Evolutionary conservation across 2,888 invertebrate genomes (phyloP), one percentile per base, ranked within the genome.

Genomic region (Resseliella maxima): DNA sequence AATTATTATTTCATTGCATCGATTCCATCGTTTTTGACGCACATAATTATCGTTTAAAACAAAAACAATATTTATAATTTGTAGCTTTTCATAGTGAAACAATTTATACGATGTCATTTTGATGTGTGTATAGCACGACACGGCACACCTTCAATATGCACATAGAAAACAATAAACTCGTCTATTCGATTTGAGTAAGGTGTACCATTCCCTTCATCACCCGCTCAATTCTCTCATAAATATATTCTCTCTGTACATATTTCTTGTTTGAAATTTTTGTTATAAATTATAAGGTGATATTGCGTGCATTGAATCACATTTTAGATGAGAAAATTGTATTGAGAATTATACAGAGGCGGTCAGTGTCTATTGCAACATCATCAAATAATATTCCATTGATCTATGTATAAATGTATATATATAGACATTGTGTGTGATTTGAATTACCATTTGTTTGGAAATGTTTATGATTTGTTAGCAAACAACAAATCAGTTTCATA

Each of bases 21-120:
- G 72, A 35, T 31, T 72, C 31, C 72, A 72, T 72, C 72, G 59
- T 72, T 72, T 72, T 31, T 15, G 15, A 27, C 31, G 72, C 72
- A 31, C 31, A 31, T 31, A 72, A 72, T 31, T 31, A 35, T 35
- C 59, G 24, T 2, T 8, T 3, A 72, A 27, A 72, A 72, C 72
- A 31, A 31, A 27, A 2, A 31, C 46, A 72, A 31, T 72, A 31
- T 27, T 27, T 15, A 72, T 72, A 59, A 24, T 27, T 27, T 59
- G 59, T 27, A n/a, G 24, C 59, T 59, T 50, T 50, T 24, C 27
- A 24, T 24, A 27, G 24, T 24, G 59, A 59, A 59, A 24, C 27
- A 3, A 59, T 59, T n/a, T 59, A 12, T 59, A 59, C 27, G 59
- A 59, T 59, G 59, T 24, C 27, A 59, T 59, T 59, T 3, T 27